Percentiles rank a stretch among this genome's conserved stretches.
These are phyloP conservation scores for Temnothorax nylanderi DNA, from an alignment of 1,140 invertebrate genomes.

Conservation along the genomic window DNA sequence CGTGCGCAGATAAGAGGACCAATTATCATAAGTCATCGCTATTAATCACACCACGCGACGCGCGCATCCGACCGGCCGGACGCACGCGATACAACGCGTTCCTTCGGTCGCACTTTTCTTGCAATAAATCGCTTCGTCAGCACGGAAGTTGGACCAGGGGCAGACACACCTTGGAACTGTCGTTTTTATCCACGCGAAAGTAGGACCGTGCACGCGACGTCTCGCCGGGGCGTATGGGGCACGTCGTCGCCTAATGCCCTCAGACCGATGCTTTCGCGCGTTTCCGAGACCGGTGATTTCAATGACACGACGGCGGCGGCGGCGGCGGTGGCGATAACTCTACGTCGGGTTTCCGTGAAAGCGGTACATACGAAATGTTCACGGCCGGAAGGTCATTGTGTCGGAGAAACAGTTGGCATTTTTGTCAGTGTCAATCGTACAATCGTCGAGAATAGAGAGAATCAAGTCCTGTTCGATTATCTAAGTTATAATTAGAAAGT, in stretches of 20 bases:
- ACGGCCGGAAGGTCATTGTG: slow-evolving; percentile 39
- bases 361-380: slow-evolving; percentile 24
- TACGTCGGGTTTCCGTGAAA: slow-evolving; percentile 43
- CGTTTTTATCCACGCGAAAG: neutral
- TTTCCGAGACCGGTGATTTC: slow-evolving; percentile 33
- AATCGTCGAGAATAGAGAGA: neutral
- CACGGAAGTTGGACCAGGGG: slow-evolving; percentile 30
- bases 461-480: slow-evolving; percentile 41
- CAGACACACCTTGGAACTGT: slow-evolving; percentile 3
- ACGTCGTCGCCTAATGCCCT: slow-evolving; percentile 37
- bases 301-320: slow-evolving; percentile 23
- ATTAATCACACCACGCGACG: neutral
- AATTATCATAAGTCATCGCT: slow-evolving; percentile 12
- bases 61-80: neutral
- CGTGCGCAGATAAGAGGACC: neutral
- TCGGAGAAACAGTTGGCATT: slow-evolving; percentile 12
- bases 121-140: slow-evolving; percentile 38
- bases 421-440: neutral
- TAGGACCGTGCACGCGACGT: slow-evolving; percentile 18
- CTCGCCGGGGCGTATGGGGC: neutral
- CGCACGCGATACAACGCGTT: neutral
- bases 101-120: neutral
- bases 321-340: neutral
- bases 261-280: neutral
- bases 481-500: slow-evolving; percentile 54